Base-by-base conservation (phyloP, 2,113 vertebrate species). In the Nesospiza acunhae region DNA sequence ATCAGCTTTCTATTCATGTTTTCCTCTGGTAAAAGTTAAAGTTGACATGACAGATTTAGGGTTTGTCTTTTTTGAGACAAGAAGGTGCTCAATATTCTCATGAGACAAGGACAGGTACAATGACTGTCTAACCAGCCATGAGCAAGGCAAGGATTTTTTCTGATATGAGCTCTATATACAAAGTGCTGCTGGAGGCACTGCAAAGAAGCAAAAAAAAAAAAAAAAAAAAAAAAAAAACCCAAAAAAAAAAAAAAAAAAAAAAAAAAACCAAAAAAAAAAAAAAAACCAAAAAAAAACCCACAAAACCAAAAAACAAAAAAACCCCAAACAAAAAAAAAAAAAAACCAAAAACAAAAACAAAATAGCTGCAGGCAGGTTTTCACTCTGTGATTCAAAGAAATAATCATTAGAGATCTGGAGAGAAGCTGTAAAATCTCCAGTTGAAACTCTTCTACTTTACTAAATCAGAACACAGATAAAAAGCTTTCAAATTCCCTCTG, bases 1-100 rank as follows among this genome's bases (percentile, higher is more conserved):
- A 41, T 21, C 37, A 33, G 37, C 41, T 88, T 96, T 93, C 70
- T 91, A 66, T 41, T 69, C 55, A 66, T 42, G 41, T 42, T 90
- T 89, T 69, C 50, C 59, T 67, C 33, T 90, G 46, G 53, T 83
- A 85, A 41, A 85, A 83, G 28, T 59, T 82, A 33, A 89, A 63
- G 23, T 46, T 4, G 1, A 85, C 41, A 15, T 26, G n/a, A 76
- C 2, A 79, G 35, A 89, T 80, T 70, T 42, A 86, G 20, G 7
- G 16, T 59, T 30, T 55, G 9, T 33, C 27, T 52, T 89, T 80
- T 85, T 56, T 76, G 53, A 88, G 17, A 75, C 19, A 10, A 59
- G 33, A 72, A 84, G 17, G 19, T 66, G n/a, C 26, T 81, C 15
- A 0, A 33, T 50, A 59, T 33, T 90, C 35, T 80, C 67, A 39